A percentile compares a stretch with the other conserved stretches of the same genome.
Evolutionary conservation across 2,797 vertebrate genomes (phyloP).

Genomic region (Galagoides demidoff): DNA sequence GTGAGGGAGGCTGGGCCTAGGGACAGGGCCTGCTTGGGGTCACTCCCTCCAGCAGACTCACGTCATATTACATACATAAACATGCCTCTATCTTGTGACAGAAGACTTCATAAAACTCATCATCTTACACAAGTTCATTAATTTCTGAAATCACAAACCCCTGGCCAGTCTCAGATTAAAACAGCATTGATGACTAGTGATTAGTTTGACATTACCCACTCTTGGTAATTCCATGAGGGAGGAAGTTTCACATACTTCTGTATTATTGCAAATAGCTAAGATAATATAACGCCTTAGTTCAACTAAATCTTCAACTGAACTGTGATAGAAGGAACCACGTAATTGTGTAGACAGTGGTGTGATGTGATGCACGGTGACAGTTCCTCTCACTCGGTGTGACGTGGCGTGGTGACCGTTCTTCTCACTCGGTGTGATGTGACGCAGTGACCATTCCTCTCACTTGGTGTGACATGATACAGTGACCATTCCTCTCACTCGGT

Average conservation of each 20-base stretch:
- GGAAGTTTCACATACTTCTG: background rate
- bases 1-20: rapidly evolving
- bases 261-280: background rate
- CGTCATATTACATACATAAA: rapidly evolving
- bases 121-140: background rate
- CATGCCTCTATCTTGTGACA: rapidly evolving
- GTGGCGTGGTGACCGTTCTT: too few relatives aligned
- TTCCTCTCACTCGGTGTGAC: too few relatives aligned
- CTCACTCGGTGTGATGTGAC: too few relatives aligned
- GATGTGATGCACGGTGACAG: too few relatives aligned
- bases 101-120: background rate
- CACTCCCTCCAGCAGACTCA: rapidly evolving
- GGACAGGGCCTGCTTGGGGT: rapidly evolving
- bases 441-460: too few relatives aligned
- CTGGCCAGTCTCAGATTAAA: background rate
- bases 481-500: too few relatives aligned
- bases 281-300: background rate
- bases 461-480: too few relatives aligned
- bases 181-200: background rate
- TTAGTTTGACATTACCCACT: background rate
- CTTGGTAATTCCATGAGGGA: background rate
- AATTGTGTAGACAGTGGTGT: too few relatives aligned
- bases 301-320: background rate
- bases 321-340: background rate
- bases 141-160: background rate